Evolutionary conservation across 1,140 invertebrate genomes (phyloP).

Genomic region (Drosophila seguyi): DNA sequence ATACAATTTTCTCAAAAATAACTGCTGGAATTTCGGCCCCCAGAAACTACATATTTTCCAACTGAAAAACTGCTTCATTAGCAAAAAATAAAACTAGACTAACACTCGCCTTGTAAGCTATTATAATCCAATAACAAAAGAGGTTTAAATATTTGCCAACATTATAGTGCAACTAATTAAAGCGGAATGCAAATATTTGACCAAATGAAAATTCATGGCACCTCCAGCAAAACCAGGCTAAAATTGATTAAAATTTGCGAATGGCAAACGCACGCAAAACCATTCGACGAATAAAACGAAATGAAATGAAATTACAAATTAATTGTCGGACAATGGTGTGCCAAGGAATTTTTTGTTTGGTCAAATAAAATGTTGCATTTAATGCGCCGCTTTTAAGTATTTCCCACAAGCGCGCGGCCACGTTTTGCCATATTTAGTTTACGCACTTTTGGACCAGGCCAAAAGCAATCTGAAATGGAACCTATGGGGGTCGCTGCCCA

Average conservation of each 20-base stretch:
- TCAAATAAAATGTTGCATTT: constrained; percentile 49
- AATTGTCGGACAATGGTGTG: constrained; percentile 32
- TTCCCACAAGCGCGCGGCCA: background rate
- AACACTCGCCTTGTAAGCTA: constrained; percentile 19
- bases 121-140: constrained; percentile 8
- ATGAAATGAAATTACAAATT: constrained; percentile 42
- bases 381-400: constrained; percentile 9
- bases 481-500: background rate
- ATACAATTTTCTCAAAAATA: background rate
- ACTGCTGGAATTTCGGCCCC: background rate
- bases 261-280: background rate
- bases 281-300: constrained; percentile 26
- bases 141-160: constrained; percentile 27
- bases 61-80: constrained; percentile 60
- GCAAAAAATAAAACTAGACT: constrained; percentile 50
- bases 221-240: background rate
- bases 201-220: constrained; percentile 45
- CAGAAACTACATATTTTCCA: background rate
- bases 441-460: constrained; percentile 3
- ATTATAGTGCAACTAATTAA: constrained; percentile 67
- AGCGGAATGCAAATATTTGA: constrained; percentile 72
- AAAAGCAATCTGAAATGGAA: constrained; percentile 8
- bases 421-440: constrained; percentile 23
- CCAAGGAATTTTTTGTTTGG: constrained; percentile 42
- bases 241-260: constrained; percentile 41